Evolutionary conservation across 2,888 invertebrate species (phyloP).

Genomic region (Tipula helvola): DNA sequence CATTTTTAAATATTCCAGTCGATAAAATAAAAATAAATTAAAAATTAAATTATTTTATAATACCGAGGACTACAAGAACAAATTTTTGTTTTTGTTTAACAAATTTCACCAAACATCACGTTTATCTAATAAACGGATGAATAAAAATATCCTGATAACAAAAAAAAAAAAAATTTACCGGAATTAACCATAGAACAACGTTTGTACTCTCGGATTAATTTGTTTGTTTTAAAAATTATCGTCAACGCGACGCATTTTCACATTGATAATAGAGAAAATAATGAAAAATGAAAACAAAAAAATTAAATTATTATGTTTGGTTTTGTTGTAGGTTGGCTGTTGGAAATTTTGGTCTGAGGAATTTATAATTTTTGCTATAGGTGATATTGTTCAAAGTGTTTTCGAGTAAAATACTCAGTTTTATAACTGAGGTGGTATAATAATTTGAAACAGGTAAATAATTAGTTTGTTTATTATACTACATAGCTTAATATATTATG

Average conservation of each 20-base stretch:
- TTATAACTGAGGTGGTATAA: no score
- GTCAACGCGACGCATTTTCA: not conserved
- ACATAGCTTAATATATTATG: no score
- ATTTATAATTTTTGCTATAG: not conserved
- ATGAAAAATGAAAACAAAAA: no score
- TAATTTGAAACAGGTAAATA: no score
- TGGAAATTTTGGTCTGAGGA: not conserved
- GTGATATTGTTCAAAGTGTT: no score
- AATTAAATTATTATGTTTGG: not conserved
- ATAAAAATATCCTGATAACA: not conserved
- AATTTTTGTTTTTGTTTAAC: not conserved
- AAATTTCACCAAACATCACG: not conserved
- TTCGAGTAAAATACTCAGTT: no score
- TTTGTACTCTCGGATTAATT: not conserved
- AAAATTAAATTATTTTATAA: not conserved
- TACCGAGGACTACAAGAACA: not conserved
- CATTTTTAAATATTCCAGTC: not conserved
- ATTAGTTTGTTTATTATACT: no score
- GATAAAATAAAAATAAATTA: not conserved
- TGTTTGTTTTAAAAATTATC: conserved; percentile 4
- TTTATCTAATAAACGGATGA: not conserved
- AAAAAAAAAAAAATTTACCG: not conserved
- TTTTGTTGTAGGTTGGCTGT: not conserved
- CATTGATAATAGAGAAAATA: not conserved
- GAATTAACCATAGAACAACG: not conserved